Evolutionary conservation across 2,888 invertebrate species (phyloP).

Genomic region (Argyresthia albistria): DNA sequence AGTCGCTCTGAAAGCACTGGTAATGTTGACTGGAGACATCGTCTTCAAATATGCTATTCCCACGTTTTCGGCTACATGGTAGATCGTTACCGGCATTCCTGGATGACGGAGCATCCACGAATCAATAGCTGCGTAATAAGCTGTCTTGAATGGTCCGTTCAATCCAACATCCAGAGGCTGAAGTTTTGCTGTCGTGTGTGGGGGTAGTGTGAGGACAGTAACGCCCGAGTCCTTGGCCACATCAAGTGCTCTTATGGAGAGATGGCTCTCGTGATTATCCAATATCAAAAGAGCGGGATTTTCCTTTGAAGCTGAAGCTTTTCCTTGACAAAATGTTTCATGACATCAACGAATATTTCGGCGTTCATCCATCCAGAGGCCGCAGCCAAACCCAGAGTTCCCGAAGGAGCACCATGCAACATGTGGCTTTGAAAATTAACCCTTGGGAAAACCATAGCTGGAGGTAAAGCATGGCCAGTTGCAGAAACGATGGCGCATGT

Average conservation of each 20-base stretch:
- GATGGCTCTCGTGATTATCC: conserved; percentile 29
- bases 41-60: conserved; percentile 20
- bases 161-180: conserved; percentile 41
- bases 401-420: conserved; percentile 25
- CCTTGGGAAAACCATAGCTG: conserved; percentile 24
- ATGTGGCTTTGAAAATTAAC: conserved; percentile 21
- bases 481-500: conserved; percentile 14
- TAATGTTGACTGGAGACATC: conserved; percentile 25
- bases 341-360: conserved; percentile 22
- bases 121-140: conserved; percentile 24
- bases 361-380: conserved; percentile 27
- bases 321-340: conserved; percentile 27
- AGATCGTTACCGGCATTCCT: conserved; percentile 34
- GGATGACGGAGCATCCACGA: conserved; percentile 33
- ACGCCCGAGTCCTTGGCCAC: conserved; percentile 29
- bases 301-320: conserved; percentile 13
- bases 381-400: conserved; percentile 25
- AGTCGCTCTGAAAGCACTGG: conserved; percentile 13
- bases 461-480: conserved; percentile 15
- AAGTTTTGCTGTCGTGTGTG: conserved; percentile 38
- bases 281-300: conserved; percentile 20
- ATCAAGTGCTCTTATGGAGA: conserved; percentile 18
- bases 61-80: conserved; percentile 25
- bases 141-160: conserved; percentile 32
- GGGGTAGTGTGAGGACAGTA: conserved; percentile 33